Percentiles rank a stretch among this genome's conserved stretches.
Evolutionary conservation across 2,888 invertebrate genomes (phyloP).

Genomic region (Agrochola litura): DNA sequence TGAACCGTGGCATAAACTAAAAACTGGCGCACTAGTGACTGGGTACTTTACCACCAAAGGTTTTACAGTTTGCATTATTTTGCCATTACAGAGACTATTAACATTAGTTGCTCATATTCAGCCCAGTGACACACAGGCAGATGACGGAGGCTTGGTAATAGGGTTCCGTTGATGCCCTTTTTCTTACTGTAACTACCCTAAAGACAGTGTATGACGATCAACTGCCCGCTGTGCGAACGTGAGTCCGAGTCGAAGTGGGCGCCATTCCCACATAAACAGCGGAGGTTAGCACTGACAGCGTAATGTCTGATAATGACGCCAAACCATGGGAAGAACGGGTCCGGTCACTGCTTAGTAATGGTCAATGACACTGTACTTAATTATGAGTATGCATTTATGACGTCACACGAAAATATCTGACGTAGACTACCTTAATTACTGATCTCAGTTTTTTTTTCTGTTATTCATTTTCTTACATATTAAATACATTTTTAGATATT

Average conservation of each 20-base stretch:
- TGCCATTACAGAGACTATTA: neutral
- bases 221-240: neutral
- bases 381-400: neutral
- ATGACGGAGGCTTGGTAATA: neutral
- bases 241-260: slow-evolving; percentile 40
- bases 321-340: slow-evolving; percentile 43
- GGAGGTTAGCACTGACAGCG: slow-evolving; percentile 51
- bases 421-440: neutral
- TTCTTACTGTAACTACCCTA: neutral
- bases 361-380: neutral
- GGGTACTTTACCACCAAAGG: neutral
- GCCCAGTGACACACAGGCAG: neutral
- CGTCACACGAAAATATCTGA: neutral
- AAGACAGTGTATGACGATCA: neutral
- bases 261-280: slow-evolving; percentile 65
- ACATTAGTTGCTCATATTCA: neutral
- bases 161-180: neutral
- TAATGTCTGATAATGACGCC: slow-evolving; percentile 55
- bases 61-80: neutral
- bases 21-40: neutral
- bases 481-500: neutral
- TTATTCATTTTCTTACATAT: neutral
- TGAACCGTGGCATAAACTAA: neutral
- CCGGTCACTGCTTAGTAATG: neutral
- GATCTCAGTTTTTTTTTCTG: neutral